Base-by-base conservation (phyloP, 2,888 invertebrate genomes). In the Meiosimyza platycephala region DNA sequence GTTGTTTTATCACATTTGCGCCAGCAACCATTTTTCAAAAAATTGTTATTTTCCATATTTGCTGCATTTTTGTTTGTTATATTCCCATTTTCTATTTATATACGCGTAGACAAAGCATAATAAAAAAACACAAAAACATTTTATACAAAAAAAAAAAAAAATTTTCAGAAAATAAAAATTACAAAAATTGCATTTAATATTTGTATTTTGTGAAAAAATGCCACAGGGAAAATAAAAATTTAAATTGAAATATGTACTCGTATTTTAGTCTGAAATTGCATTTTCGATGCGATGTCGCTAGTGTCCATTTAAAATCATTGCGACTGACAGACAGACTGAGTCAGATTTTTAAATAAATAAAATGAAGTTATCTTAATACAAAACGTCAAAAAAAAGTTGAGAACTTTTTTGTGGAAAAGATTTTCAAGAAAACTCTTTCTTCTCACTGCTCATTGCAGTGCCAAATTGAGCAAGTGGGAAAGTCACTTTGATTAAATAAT, bases 21-120 rank as follows among this genome's bases (percentile, higher is more conserved):
- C 69, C 69, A 69, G 60, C 69, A 60, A 62, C 60, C 64, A 64
- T 64, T 64, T 64, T 51, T 15, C 13, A 33, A 15, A 40, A n/a
- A 3, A 40, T 2, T 13, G 18, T 13, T 33, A 40, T 40, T 9
- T 40, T 40, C 40, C 9, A 40, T 40, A 40, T 40, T 40, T 40
- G 40, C 40, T 79, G 72, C 80, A 81, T 82, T 80, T 81, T 82
- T 80, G 75, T 80, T 80, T 79, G 75, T 79, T 76, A 76, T 78
- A 75, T 76, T 74, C 74, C 33, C 57, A 59, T 59, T 18, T 22
- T 59, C 28, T 64, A 13, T 64, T 18, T 9, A 50, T 48, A 50
- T 51, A 48, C 12, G 63, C 47, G 18, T 40, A n/a, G 16, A 64
- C 51, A 64, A 11, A 4, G 15, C 50, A 28, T 73, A 75, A 28